A percentile compares a stretch with the other conserved stretches of the same genome.
Conservation (phyloP, 2,888 invertebrate genomes). For the Rhaphigaster nebulosa region DNA sequence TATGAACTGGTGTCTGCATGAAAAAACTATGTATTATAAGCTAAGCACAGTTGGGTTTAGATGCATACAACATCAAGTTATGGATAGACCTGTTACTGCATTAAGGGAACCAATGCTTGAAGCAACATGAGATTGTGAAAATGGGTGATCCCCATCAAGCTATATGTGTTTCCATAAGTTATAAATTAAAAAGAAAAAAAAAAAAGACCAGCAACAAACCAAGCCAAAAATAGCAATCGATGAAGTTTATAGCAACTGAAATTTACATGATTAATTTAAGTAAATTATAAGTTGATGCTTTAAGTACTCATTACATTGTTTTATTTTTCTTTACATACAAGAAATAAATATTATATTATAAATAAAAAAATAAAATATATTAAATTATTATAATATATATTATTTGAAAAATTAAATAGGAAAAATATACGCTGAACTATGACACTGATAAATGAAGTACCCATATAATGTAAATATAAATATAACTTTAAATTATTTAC, state of each 20-base stretch:
- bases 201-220: too few species aligned
- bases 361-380: not conserved
- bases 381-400: not conserved
- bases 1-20: too few species aligned
- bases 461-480: not conserved
- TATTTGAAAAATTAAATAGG: not conserved
- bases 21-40: too few species aligned
- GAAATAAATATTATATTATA: not conserved
- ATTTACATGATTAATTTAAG: not conserved
- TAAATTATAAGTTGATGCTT: not conserved
- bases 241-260: not conserved
- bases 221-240: too few species aligned
- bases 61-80: too few species aligned
- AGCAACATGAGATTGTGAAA: not conserved
- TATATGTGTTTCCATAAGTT: not conserved
- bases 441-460: not conserved
- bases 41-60: too few species aligned
- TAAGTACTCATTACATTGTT: not conserved
- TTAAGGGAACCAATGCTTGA: not conserved
- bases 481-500: not conserved
- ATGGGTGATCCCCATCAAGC: not conserved
- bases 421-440: not conserved
- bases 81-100: not conserved
- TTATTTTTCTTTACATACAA: not conserved
- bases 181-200: not conserved